Conservation (phyloP, 2,888 invertebrate genomes). For the Pteria penguin region DNA sequence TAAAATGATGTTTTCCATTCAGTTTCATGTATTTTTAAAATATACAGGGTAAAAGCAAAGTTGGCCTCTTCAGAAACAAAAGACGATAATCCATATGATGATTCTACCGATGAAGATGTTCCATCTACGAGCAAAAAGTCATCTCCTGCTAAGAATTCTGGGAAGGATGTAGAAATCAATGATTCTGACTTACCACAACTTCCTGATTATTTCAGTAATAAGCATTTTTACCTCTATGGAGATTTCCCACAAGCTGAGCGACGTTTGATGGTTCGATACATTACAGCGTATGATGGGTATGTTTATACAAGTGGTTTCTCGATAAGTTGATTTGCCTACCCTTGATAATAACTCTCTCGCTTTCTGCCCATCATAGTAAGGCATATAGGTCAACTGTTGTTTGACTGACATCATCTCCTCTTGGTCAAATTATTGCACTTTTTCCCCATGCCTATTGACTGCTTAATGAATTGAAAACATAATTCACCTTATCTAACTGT, state of each 20-base stretch:
- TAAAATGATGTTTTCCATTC: too few relatives aligned
- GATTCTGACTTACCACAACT: constrained; percentile 73
- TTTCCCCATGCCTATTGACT: too few relatives aligned
- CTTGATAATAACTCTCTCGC: too few relatives aligned
- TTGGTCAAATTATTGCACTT: too few relatives aligned
- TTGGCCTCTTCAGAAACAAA: constrained; percentile 5
- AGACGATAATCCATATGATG: constrained; percentile 64
- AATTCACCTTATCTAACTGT: too few relatives aligned
- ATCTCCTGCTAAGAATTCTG: background rate
- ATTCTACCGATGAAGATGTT: constrained; percentile 74
- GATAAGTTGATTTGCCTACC: too few relatives aligned
- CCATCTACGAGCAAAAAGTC: constrained; percentile 26
- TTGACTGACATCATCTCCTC: too few relatives aligned
- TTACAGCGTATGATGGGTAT: constrained; percentile 85
- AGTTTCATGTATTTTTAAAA: too few relatives aligned
- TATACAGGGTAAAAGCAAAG: constrained; percentile 54
- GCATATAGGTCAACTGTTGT: too few relatives aligned
- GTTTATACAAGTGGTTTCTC: too few relatives aligned
- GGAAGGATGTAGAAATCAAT: constrained; percentile 42
- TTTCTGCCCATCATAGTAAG: too few relatives aligned
- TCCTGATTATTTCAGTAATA: constrained; percentile 75
- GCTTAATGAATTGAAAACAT: too few relatives aligned
- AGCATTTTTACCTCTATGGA: constrained; percentile 78
- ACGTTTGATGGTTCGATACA: constrained; percentile 69
- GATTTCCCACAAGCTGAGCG: constrained; percentile 64